Conservation (phyloP, 2,113 vertebrate species). For the Monopterus albus region DNA sequence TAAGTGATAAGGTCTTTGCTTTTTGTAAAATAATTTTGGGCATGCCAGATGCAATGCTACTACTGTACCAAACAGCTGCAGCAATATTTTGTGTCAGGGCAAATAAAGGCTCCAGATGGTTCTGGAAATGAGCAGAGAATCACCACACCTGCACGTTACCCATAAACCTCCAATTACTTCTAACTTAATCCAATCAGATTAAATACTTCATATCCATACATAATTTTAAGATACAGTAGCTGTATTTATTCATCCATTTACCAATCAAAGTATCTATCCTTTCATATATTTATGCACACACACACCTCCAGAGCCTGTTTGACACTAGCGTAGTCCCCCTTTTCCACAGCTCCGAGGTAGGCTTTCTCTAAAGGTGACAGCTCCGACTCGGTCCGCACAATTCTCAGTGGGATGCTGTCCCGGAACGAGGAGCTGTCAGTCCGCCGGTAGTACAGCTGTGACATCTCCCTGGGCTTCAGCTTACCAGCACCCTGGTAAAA, state of each 20-base stretch:
- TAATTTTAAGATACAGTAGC: conserved; percentile 10
- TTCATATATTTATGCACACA: not conserved
- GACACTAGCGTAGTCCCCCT: conserved; percentile 95
- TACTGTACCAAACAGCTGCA: conserved; percentile 7
- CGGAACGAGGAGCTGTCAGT: conserved; percentile 90
- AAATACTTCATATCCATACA: conserved; percentile 13
- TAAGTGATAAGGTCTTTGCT: no score
- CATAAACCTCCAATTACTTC: conserved; percentile 13
- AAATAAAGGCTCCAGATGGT: conserved; percentile 24
- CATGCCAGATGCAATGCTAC: no score
- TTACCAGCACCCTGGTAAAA: conserved; percentile 44
- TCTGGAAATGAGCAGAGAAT: conserved; percentile 15
- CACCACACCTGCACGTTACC: not conserved
- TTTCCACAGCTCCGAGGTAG: conserved; percentile 95
- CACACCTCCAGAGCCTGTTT: conserved; percentile 90
- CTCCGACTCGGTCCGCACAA: conserved; percentile 95
- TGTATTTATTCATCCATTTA: conserved; percentile 14
- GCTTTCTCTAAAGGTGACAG: conserved; percentile 93
- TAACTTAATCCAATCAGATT: conserved; percentile 24
- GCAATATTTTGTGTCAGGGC: conserved; percentile 12
- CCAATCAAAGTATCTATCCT: not conserved
- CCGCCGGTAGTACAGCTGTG: conserved; percentile 96
- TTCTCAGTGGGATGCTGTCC: conserved; percentile 96
- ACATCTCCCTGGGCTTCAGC: conserved; percentile 84
- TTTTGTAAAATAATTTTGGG: no score